Base-by-base conservation (phyloP, 2,888 invertebrate genomes). In the Tiliacea aurago region DNA sequence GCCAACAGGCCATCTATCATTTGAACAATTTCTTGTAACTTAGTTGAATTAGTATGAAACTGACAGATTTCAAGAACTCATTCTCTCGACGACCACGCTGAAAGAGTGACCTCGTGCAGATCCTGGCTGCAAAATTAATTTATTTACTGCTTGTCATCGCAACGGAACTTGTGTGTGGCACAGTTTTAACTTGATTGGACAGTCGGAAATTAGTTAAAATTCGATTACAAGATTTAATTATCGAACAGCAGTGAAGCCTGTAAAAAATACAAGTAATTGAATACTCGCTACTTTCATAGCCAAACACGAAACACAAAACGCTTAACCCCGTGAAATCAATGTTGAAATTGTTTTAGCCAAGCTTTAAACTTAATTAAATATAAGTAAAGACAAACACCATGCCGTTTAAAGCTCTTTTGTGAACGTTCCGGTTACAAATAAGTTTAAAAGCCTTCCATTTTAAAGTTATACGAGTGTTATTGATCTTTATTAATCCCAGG, bases 301-400 rank as follows among this genome's bases (percentile, higher is more conserved):
- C 76, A 47, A 41, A 2, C 45, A 41, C 53, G 33, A 51, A 72
- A 74, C 78, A 84, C 84, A 83, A 84, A 84, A 84, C 78, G 83
- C 80, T 84, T 83, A 80, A 84, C 83, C 83, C 83, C 85, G 85
- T 84, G 83, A 85, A 83, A 83, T 81, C 79, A 83, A 83, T 85
- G 86, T 81, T 79, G 72, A 74, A 85, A 85, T 85, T 85, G 81
- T 83, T 85, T 85, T 56, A 78, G 56, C 61, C 70, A 28, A 70
- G 81, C 73, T 78, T 73, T 78, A 81, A 81, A 86, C 81, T 86
- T 83, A 86, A 86, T 86, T 83, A 81, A 86, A 86, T 78, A 79
- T 84, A 80, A 86, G 84, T 86, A 84, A 82, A 86, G 78, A 72
- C 84, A 74, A 84, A 78, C 83, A 75, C 80, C 78, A 76, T 67